Conservation (phyloP, 2,797 vertebrate species). For the Bradypodion ventrale region DNA sequence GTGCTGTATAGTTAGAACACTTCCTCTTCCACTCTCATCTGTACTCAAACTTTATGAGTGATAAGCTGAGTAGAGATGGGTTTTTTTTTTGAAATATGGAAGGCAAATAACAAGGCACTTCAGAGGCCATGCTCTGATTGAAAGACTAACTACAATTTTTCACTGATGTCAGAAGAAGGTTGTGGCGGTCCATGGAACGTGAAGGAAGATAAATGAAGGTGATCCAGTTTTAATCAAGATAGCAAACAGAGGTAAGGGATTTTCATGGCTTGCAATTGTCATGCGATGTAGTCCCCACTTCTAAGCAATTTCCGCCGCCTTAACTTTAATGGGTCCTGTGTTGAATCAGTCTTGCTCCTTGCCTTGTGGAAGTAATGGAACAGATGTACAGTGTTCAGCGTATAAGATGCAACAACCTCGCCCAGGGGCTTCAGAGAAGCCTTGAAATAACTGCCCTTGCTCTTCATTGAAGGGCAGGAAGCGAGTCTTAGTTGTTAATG, state of each 20-base stretch:
- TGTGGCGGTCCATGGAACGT: background rate
- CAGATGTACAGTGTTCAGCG: background rate
- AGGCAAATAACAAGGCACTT: background rate
- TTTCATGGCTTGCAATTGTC: background rate
- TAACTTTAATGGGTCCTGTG: background rate
- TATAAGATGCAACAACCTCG: background rate
- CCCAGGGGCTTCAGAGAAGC: background rate
- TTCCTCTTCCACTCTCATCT: too few species aligned
- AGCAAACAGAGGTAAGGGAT: background rate
- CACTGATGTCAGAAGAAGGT: background rate
- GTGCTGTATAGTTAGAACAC: too few species aligned
- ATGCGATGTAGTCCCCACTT: background rate
- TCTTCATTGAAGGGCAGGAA: constrained; percentile 31
- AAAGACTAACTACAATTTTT: background rate
- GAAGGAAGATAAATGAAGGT: background rate
- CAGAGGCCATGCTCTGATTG: background rate
- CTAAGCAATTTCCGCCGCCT: background rate
- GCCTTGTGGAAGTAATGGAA: background rate
- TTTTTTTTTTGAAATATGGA: background rate
- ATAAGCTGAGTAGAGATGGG: constrained; percentile 4
- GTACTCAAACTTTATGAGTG: background rate
- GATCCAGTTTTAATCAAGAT: background rate
- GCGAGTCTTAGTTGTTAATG: too few species aligned
- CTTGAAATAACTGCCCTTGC: constrained; percentile 2
- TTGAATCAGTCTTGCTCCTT: background rate